Evolutionary conservation across 92 coral and sea anemone species (phyloP), one percentile per base, ranked within the genome.

Genomic region (Parazoanthus swiftii): DNA sequence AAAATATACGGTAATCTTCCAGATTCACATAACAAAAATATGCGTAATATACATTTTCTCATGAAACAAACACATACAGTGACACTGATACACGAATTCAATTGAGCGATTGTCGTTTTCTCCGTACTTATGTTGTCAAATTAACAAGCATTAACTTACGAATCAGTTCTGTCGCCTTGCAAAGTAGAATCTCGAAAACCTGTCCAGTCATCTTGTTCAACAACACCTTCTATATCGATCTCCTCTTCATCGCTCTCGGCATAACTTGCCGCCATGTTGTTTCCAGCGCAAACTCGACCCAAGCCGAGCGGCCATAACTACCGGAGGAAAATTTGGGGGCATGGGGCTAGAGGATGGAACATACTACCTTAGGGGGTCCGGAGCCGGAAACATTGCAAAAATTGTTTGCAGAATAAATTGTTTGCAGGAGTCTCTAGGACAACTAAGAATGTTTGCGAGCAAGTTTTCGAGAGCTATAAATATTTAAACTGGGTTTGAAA

Each of bases 171-270:
- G 5, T 79, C 88, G 38, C 77, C 88, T 43, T 90, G 89, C 26
- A 89, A 89, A 14, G 90, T 74, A 56, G 88, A 81, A 72, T 82
- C 90, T 78, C 91, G 92, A 78, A 91, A 90, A 72, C 89, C 80
- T 29, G 91, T 70, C 89, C 86, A 89, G 25, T 89, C 92, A n/a
- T 90, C 93, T 33, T 80, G 81, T n/a, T 95, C 98, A 77, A 89
- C 90, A 44, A 93, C 77, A 37, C 91, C 98, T 81, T 95, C 98
- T 54, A 95, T 90, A 88, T 95, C 98, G 23, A 95, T 86, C 76
- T 95, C 98, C 68, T 94, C 96, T 36, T 92, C 96, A 18, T 91
- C 91, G 81, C 90, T 91, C 44, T 81, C 91, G 42, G 92, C 77
- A 82, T 46, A 82, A 68, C 14, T 82, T 70, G 78, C 98, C 96